Evolutionary conservation across 2,888 invertebrate genomes (phyloP).

Genomic region (Eilema griseolum): DNA sequence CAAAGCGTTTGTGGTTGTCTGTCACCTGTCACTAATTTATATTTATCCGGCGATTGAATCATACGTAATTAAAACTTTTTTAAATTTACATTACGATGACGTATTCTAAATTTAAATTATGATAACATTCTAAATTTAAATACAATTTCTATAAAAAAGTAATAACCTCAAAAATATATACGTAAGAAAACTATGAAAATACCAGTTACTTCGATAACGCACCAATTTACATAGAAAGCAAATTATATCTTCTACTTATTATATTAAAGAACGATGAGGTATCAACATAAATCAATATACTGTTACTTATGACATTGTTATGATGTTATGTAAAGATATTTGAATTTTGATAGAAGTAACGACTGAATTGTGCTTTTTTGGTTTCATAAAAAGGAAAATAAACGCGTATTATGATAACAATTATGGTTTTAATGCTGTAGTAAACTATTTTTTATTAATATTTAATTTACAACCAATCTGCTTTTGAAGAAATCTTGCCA

Average conservation of each 20-base stretch:
- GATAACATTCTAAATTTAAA: background rate
- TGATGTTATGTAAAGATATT: background rate
- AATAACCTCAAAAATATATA: background rate
- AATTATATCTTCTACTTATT: no score
- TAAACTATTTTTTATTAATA: background rate
- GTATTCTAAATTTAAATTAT: background rate
- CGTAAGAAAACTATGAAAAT: background rate
- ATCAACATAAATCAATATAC: background rate
- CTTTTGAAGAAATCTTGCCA: background rate
- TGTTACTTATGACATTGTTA: no score
- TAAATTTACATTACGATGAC: background rate
- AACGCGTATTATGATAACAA: background rate
- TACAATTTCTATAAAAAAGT: background rate
- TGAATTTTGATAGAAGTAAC: background rate
- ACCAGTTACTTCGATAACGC: background rate
- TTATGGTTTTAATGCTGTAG: background rate
- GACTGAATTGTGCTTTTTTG: background rate
- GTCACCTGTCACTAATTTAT: background rate
- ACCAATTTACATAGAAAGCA: background rate
- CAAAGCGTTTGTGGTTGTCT: background rate
- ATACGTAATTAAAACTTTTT: background rate
- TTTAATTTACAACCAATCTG: background rate
- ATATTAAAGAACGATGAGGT: no score
- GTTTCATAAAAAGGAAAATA: background rate
- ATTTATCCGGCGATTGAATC: background rate